These are phyloP conservation scores for Chloroceryle inda DNA, from an alignment of 2,797 vertebrate species.

Conservation along the genomic window DNA sequence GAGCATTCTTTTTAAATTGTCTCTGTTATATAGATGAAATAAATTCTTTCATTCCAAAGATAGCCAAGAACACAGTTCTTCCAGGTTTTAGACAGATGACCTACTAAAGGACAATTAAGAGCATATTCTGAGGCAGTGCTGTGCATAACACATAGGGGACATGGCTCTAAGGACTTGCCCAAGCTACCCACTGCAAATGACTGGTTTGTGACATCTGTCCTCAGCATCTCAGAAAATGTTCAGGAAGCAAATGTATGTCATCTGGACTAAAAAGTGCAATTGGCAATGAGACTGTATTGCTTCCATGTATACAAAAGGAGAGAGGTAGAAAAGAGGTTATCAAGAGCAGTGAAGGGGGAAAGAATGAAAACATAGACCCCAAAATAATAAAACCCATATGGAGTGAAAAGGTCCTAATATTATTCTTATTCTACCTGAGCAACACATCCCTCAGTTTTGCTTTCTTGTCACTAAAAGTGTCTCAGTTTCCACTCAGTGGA, in stretches of 20 bases:
- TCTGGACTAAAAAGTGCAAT: neutral
- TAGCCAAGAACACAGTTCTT: slow-evolving; percentile 24
- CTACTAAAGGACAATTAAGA: slow-evolving; percentile 17
- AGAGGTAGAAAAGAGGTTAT: neutral
- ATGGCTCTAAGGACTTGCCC: neutral
- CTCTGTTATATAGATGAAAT: slow-evolving; percentile 45
- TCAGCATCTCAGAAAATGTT: neutral
- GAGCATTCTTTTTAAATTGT: slow-evolving; percentile 67
- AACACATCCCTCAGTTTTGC: neutral
- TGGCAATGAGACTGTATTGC: neutral
- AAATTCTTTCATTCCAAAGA: slow-evolving; percentile 57
- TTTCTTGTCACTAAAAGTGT: neutral
- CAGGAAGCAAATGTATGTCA: neutral
- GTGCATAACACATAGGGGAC: neutral
- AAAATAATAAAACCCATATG: neutral
- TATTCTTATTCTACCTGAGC: neutral
- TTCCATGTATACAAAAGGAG: neutral
- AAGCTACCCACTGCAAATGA: neutral
- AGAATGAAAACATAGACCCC: neutral
- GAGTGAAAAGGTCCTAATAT: neutral
- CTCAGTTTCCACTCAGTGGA: fast-evolving
- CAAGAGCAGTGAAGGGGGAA: neutral
- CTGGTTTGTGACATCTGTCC: neutral
- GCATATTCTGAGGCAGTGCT: neutral
- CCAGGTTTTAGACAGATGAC: slow-evolving; percentile 57